These are phyloP conservation scores for Myrmecophaga tridactyla DNA, from an alignment of 2,113 vertebrate genomes.

Conservation along the genomic window DNA sequence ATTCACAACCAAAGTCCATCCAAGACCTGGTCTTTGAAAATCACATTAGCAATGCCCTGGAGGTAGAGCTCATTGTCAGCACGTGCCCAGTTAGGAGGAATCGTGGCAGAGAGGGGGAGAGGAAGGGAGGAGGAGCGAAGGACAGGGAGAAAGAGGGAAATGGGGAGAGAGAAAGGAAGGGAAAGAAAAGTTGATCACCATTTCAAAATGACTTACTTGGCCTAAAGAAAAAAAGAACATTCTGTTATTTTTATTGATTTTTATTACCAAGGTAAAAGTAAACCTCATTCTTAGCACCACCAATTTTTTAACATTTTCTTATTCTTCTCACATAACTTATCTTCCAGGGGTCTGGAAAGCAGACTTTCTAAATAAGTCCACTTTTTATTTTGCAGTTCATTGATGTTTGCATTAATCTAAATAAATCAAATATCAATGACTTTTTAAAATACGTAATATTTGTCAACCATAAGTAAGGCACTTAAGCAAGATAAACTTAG, in stretches of 20 bases:
- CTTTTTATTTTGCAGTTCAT: no score
- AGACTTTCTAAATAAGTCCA: neutral
- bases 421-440: neutral
- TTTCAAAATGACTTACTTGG: neutral
- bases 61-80: neutral
- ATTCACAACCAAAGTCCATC: neutral
- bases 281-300: neutral
- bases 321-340: neutral
- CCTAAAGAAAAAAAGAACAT: neutral
- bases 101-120: neutral
- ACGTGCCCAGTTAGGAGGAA: neutral
- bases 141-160: neutral
- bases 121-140: rapidly evolving
- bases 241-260: neutral
- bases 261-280: neutral
- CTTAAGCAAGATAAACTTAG: neutral
- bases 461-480: neutral
- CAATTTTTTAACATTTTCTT: neutral
- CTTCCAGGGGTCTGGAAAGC: neutral
- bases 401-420: neutral
- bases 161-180: no score
- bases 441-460: neutral
- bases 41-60: neutral
- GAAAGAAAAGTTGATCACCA: neutral
- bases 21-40: neutral